Base-by-base conservation (phyloP, 2,797 vertebrate genomes). In the Malacoraja senta region DNA sequence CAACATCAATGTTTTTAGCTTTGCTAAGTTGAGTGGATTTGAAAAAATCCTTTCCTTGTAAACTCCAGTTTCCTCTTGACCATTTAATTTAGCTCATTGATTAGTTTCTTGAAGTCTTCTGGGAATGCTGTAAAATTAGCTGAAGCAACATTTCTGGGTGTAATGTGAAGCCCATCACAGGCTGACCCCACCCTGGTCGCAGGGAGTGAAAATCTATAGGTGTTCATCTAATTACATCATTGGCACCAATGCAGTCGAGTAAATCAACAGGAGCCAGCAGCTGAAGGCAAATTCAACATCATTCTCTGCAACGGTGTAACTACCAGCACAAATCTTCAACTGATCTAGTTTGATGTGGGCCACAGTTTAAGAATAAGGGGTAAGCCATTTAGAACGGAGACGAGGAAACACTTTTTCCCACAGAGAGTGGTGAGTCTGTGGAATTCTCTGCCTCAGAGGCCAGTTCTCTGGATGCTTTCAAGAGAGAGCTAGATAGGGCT, bases 161-260 rank as follows among this genome's bases (percentile, higher is more conserved):
- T 65, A 88, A 68, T 68, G n/a, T 21, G 65, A 88, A 88, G n/a
- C 35, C 32, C 68, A 88, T 32, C 84, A 88, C 17, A 10, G 61
- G 35, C n/a, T 68, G 84, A 68, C 84, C n/a, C 63, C n/a, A 88
- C 61, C 84, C 63, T 9, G n/a, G 84, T 68, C n/a, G 35, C 35
- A 3, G 17, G 3, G 84, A 88, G n/a, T 88, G 84, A 68, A 88
- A 88, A 88, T 88, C 84, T 88, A 88, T 88, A 88, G n/a, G 84
- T 88, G 19, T 88, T 88, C 61, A 88, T 68, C 65, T 88, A 68
- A 88, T 68, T 88, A 32, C 17, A 35, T 68, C 84, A 88, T 35
- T 88, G 84, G 17, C 61, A 68, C 84, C 63, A 68, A 88, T 88
- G 61, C 35, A 79, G 78, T 79, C 19, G 35, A 88, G n/a, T 88